phyloP scores from a whole-genome alignment of 2,888 invertebrate species.

The Lepidocyrtinus sp. region DNA sequence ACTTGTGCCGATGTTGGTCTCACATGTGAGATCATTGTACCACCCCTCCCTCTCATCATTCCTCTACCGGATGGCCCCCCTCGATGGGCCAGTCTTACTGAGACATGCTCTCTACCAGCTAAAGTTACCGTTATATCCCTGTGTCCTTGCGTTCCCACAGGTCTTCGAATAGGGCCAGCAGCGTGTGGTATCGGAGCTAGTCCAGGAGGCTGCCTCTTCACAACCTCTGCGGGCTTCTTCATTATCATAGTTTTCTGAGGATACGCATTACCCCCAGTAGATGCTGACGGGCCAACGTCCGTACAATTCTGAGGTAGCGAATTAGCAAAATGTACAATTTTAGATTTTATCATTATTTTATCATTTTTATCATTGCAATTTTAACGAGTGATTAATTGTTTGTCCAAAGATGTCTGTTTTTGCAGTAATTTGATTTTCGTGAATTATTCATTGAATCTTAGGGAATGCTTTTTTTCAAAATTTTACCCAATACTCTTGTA shows the following conservation, averaged over 20 bases:
- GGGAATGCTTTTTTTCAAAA: too few species aligned
- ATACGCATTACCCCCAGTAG: background rate
- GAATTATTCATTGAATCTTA: too few species aligned
- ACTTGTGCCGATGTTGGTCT: constrained; percentile 23
- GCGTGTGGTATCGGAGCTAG: constrained; percentile 30
- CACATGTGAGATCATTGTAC: background rate
- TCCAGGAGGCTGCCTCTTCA: constrained; percentile 41
- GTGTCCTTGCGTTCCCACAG: background rate
- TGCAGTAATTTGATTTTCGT: too few species aligned
- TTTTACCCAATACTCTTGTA: too few species aligned
- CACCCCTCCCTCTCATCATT: constrained; percentile 30
- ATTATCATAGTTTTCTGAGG: constrained; percentile 26
- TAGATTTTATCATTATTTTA: too few species aligned
- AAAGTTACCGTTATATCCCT: constrained; percentile 21
- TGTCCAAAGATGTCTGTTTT: too few species aligned
- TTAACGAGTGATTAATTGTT: too few species aligned
- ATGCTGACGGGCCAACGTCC: background rate
- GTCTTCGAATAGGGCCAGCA: background rate
- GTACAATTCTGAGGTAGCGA: constrained; percentile 9
- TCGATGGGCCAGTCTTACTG: constrained; percentile 2
- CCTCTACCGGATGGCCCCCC: constrained; percentile 7
- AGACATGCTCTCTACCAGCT: constrained; percentile 10
- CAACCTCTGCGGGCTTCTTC: constrained; percentile 25
- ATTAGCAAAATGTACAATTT: too few species aligned
- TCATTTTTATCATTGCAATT: too few species aligned